These are phyloP conservation scores for Trissolcus japonicus DNA, from an alignment of 2,888 invertebrate species.

Conservation along the genomic window DNA sequence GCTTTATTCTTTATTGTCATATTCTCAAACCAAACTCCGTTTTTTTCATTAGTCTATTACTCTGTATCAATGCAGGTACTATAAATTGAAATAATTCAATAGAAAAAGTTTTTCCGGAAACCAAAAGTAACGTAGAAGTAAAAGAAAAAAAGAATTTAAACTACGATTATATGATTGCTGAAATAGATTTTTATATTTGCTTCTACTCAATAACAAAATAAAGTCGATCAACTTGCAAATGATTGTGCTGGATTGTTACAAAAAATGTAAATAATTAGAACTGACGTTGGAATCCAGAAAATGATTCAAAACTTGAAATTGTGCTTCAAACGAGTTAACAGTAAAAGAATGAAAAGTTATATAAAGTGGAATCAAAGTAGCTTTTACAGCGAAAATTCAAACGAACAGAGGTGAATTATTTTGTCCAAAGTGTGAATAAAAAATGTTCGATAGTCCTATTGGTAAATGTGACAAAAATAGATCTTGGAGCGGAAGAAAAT, in stretches of 20 bases:
- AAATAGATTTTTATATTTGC: conserved; percentile 19
- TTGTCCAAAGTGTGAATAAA: conserved; percentile 24
- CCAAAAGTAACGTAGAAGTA: conserved; percentile 15
- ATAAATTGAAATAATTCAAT: conserved; percentile 23
- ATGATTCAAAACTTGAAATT: conserved; percentile 30
- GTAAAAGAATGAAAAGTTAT: conserved; percentile 22
- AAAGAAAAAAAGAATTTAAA: not conserved
- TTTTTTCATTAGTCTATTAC: no score
- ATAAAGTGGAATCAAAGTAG: conserved; percentile 37
- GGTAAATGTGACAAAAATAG: conserved; percentile 18
- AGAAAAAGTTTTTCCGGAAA: conserved; percentile 9
- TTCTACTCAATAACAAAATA: conserved; percentile 17
- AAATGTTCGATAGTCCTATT: conserved; percentile 19
- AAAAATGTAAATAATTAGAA: conserved; percentile 37
- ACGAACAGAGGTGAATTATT: conserved; percentile 18
- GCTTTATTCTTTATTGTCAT: conserved; percentile 1
- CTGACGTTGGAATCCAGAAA: conserved; percentile 8
- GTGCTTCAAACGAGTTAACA: conserved; percentile 34
- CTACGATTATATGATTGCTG: conserved; percentile 4
- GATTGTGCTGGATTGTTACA: conserved; percentile 13
- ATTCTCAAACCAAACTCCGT: not conserved
- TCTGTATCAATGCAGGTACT: not conserved
- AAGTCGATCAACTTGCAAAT: conserved; percentile 13
- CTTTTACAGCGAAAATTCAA: conserved; percentile 32
- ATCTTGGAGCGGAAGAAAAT: not conserved